phyloP scores from a whole-genome alignment of 2,797 vertebrate genomes.

The Cossypha heuglini region DNA sequence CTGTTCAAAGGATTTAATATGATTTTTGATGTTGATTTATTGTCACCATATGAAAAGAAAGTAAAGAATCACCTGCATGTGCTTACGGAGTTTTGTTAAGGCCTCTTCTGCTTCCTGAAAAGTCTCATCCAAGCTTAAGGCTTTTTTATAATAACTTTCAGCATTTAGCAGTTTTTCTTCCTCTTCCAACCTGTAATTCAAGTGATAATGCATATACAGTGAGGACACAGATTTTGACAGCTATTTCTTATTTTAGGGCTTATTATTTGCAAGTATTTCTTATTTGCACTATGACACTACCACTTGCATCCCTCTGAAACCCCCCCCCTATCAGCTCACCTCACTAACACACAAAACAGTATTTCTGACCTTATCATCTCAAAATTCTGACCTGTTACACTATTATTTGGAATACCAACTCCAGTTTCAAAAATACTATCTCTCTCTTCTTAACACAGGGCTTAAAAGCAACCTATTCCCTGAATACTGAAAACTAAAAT shows the following conservation, averaged over 20 bases:
- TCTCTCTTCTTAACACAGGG: neutral
- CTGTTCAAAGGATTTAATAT: neutral
- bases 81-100: conserved; percentile 86
- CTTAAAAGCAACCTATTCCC: neutral
- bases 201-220: neutral
- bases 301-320: neutral
- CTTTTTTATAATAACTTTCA: conserved; percentile 91
- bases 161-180: conserved; percentile 95
- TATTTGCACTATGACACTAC: neutral
- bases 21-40: neutral
- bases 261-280: neutral
- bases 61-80: conserved; percentile 94
- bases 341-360: fast-evolving
- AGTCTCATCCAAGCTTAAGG: conserved; percentile 85
- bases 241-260: neutral
- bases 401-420: neutral
- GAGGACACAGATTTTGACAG: neutral
- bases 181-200: conserved; percentile 85
- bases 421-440: neutral
- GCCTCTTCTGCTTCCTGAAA: conserved; percentile 91
- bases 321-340: neutral
- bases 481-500: neutral
- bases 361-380: neutral
- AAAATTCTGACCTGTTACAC: neutral
- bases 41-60: conserved; percentile 67